Conservation (phyloP, 2,888 invertebrate species). For the Erebia palarica region DNA sequence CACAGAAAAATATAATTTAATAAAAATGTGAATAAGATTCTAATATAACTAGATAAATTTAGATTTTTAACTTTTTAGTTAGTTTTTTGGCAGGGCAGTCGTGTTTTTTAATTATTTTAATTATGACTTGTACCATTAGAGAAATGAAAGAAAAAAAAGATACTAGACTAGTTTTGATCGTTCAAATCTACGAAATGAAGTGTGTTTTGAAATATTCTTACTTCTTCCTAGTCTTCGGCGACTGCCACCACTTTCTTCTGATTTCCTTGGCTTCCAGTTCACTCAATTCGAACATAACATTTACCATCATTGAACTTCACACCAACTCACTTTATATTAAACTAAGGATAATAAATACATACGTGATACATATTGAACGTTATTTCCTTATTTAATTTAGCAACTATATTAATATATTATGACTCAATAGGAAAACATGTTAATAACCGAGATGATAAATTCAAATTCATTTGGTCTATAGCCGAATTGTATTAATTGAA, state of each 20-base stretch:
- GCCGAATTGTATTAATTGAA: no score
- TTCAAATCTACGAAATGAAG: no score
- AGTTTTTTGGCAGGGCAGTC: no score
- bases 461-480: no score
- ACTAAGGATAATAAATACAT: background rate
- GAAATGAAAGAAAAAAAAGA: no score
- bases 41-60: no score
- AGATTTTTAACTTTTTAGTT: no score
- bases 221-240: slow-evolving; percentile 55
- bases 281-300: slow-evolving; percentile 50
- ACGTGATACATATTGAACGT: background rate
- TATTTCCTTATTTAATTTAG: slow-evolving; percentile 14
- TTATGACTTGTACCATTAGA: no score
- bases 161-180: no score
- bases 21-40: no score
- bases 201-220: background rate
- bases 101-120: no score
- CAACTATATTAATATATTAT: background rate
- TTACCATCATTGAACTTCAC: slow-evolving; percentile 13
- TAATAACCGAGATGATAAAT: background rate
- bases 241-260: slow-evolving; percentile 67
- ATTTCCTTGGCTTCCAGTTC: slow-evolving; percentile 62
- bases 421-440: slow-evolving; percentile 4
- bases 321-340: background rate
- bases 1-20: no score